phyloP scores from a whole-genome alignment of 2,797 vertebrate species.

The Eurystomus glaucurus region DNA sequence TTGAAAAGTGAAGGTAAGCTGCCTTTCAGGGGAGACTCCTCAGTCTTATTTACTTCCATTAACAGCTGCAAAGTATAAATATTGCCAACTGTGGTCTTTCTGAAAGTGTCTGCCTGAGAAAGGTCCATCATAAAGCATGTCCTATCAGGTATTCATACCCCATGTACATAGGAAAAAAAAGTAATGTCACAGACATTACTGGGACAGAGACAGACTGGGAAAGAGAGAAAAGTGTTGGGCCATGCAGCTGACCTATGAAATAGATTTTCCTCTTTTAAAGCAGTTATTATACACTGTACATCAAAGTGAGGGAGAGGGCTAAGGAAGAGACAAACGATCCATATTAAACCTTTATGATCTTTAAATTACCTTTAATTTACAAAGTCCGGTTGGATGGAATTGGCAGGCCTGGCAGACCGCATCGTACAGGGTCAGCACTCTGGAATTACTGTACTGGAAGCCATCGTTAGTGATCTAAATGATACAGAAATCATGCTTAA shows the following conservation, averaged over 20 bases:
- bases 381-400: slow-evolving; percentile 81
- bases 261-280: slow-evolving; percentile 41
- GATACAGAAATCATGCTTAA: slow-evolving; percentile 48
- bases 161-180: neutral
- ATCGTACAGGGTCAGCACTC: slow-evolving; percentile 86
- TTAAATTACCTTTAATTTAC: slow-evolving; percentile 91
- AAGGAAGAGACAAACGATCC: slow-evolving; percentile 59
- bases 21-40: neutral
- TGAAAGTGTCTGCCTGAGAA: neutral
- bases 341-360: slow-evolving; percentile 62
- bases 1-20: neutral
- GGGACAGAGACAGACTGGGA: neutral
- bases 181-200: neutral
- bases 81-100: neutral
- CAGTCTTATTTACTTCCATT: neutral
- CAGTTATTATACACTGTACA: slow-evolving; percentile 10
- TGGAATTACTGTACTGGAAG: slow-evolving; percentile 84
- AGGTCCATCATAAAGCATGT: neutral
- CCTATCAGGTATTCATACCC: neutral
- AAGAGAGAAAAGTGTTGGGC: neutral
- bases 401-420: slow-evolving; percentile 88
- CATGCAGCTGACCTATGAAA: slow-evolving; percentile 44
- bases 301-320: slow-evolving; percentile 40
- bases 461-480: slow-evolving; percentile 87
- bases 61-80: neutral